phyloP scores from a whole-genome alignment of 2,113 vertebrate genomes.

The Egretta garzetta region DNA sequence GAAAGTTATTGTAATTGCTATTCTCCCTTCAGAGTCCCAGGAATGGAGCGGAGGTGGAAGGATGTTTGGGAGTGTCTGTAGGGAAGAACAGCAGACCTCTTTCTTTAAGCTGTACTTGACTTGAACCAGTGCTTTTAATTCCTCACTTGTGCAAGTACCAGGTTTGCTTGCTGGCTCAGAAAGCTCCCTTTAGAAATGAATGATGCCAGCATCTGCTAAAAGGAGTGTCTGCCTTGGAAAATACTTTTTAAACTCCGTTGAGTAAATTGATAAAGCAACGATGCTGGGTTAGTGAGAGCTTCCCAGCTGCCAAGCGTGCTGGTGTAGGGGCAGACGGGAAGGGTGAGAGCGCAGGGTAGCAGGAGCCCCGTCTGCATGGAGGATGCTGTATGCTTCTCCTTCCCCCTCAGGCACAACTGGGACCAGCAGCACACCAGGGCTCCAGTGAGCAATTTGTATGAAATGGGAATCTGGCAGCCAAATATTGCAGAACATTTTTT shows the following conservation, averaged over 20 bases:
- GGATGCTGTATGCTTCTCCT: not conserved
- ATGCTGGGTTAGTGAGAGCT: not conserved
- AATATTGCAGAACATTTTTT: not conserved
- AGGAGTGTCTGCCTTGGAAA: not conserved
- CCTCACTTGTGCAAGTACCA: not conserved
- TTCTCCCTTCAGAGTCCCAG: not conserved
- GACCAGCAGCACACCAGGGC: not conserved
- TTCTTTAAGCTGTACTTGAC: not conserved
- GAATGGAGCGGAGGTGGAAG: not conserved
- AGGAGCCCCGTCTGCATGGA: fast-evolving
- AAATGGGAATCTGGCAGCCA: not conserved
- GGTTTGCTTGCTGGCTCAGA: not conserved
- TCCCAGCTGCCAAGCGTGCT: not conserved
- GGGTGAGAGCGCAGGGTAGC: not conserved
- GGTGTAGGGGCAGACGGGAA: not conserved
- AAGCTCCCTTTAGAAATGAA: not conserved
- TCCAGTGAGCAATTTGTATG: not conserved
- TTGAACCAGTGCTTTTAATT: not conserved
- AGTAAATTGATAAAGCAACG: not conserved
- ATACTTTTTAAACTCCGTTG: not conserved
- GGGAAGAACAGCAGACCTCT: not conserved
- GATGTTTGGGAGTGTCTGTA: not conserved
- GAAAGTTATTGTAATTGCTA: not conserved
- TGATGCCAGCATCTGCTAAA: not conserved
- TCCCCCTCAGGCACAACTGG: not conserved